These are phyloP conservation scores for Tipula helvola DNA, from an alignment of 2,888 invertebrate genomes.

Conservation along the genomic window DNA sequence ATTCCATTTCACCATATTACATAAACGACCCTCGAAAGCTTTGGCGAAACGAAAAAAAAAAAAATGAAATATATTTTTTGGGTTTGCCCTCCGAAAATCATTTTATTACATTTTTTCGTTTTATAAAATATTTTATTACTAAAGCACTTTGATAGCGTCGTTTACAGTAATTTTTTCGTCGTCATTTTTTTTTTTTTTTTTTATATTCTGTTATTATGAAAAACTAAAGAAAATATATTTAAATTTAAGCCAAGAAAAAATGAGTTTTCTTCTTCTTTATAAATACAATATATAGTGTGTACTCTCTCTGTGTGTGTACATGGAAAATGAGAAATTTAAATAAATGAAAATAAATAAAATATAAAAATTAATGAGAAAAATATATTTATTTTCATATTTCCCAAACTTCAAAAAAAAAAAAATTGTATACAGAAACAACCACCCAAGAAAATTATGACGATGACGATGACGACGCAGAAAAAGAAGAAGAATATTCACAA, in stretches of 20 bases:
- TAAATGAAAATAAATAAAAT: constrained; percentile 4
- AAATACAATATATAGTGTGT: background rate
- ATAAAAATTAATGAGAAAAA: background rate
- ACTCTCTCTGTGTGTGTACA: background rate
- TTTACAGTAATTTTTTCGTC: background rate
- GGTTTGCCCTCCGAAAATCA: background rate
- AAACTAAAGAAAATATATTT: background rate
- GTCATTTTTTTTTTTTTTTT: background rate
- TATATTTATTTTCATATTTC: background rate
- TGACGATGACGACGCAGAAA: background rate
- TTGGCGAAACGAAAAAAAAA: background rate
- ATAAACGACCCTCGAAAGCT: background rate
- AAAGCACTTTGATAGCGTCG: background rate
- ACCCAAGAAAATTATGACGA: background rate
- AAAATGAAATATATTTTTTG: background rate
- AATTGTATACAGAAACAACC: background rate
- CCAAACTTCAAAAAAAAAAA: background rate
- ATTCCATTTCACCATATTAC: background rate
- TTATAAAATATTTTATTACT: background rate
- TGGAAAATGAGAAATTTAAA: background rate
- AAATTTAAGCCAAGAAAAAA: background rate
- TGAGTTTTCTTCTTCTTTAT: background rate
- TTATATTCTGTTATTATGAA: background rate
- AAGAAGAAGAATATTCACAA: background rate
- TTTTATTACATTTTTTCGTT: background rate